phyloP scores from a whole-genome alignment of 2,797 vertebrate genomes.

The Halcyon smyrnensis region DNA sequence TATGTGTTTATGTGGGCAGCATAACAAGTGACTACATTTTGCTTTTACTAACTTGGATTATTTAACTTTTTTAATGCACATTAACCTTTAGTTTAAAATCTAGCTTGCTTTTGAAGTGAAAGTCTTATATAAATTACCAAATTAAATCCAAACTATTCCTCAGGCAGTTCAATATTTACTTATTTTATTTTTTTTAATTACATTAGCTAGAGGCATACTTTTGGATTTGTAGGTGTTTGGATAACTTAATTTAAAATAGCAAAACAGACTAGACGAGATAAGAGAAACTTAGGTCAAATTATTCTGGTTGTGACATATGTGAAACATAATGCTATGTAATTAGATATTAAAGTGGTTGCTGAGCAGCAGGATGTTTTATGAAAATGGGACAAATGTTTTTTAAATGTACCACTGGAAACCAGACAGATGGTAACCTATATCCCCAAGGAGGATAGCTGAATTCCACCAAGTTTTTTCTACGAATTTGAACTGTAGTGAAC shows the following conservation, averaged over 20 bases:
- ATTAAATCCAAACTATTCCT: constrained; percentile 42
- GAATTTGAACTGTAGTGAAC: constrained; percentile 47
- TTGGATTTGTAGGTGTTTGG: constrained; percentile 42
- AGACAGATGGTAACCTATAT: constrained; percentile 63
- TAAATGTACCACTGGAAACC: constrained; percentile 58
- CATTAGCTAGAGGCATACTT: neutral
- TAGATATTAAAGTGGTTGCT: constrained; percentile 63
- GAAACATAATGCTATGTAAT: constrained; percentile 58
- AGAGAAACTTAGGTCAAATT: constrained; percentile 43
- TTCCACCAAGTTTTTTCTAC: constrained; percentile 42
- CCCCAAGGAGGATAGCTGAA: constrained; percentile 60
- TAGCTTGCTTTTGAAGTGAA: neutral
- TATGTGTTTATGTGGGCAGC: neutral
- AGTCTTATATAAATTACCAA: constrained; percentile 16
- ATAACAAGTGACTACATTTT: neutral
- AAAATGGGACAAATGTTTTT: constrained; percentile 66
- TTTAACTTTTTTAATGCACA: neutral
- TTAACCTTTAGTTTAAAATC: constrained; percentile 14
- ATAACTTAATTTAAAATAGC: constrained; percentile 30
- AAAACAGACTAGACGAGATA: constrained; percentile 35
- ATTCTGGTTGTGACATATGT: constrained; percentile 48
- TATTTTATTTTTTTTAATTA: constrained; percentile 19
- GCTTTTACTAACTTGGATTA: neutral
- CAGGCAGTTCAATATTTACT: constrained; percentile 15
- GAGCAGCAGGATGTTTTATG: constrained; percentile 56